Percentiles rank a stretch among this genome's conserved stretches.
phyloP scores from a whole-genome alignment of 2,888 invertebrate species.

The Lithophane semibrunnea region DNA sequence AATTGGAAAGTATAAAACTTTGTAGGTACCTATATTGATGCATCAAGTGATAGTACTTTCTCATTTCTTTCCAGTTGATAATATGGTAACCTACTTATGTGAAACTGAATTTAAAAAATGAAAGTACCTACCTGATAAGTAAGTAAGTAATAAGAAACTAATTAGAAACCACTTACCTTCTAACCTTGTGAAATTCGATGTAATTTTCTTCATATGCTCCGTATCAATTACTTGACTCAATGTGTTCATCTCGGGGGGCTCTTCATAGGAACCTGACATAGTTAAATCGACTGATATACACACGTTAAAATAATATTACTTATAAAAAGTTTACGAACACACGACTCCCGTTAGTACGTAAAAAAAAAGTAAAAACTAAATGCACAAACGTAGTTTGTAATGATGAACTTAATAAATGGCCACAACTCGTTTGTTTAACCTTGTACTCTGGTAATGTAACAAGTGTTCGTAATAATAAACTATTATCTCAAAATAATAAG shows the following conservation, averaged over 20 bases:
- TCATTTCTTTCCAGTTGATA: slow-evolving; percentile 13
- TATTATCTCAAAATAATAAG: slow-evolving; percentile 51
- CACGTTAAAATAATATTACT: slow-evolving; percentile 8
- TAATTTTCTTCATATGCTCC: slow-evolving; percentile 82
- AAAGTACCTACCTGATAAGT: slow-evolving; percentile 2
- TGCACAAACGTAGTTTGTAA: slow-evolving; percentile 27
- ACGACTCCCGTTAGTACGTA: slow-evolving; percentile 4
- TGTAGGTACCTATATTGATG: not conserved
- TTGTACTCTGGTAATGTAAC: slow-evolving; percentile 56
- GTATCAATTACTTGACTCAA: slow-evolving; percentile 84
- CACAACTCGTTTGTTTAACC: slow-evolving; percentile 53
- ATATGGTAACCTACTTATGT: not conserved
- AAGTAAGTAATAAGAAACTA: slow-evolving; percentile 13
- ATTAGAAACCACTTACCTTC: slow-evolving; percentile 78
- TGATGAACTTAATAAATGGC: slow-evolving; percentile 23
- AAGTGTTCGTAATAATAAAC: slow-evolving; percentile 45
- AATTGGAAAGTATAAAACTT: slow-evolving; percentile 12
- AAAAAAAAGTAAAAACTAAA: slow-evolving; percentile 29
- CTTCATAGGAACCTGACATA: slow-evolving; percentile 63
- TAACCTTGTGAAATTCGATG: slow-evolving; percentile 84
- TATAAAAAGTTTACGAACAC: slow-evolving; percentile 34
- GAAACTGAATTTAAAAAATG: not conserved
- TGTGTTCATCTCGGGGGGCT: slow-evolving; percentile 74
- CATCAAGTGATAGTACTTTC: slow-evolving; percentile 29
- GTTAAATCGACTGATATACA: slow-evolving; percentile 37